Base-by-base conservation (phyloP, 2,113 vertebrate genomes). In the Cyprinus carpio region DNA sequence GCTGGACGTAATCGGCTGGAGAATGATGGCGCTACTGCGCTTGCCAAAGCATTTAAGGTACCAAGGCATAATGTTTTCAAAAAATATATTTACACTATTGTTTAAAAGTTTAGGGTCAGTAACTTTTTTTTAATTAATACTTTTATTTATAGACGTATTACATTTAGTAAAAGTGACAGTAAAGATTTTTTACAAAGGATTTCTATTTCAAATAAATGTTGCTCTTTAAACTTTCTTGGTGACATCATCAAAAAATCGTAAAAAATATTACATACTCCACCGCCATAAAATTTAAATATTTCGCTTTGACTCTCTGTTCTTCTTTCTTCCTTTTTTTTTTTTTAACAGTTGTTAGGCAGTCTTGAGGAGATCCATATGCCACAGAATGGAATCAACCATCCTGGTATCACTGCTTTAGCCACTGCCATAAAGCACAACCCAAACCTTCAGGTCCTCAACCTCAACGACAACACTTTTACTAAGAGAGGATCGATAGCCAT, bases 381-480 rank as follows among this genome's bases (percentile, higher is more conserved):
- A 3, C 98, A 99, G 92, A 99, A 99, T 69, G 98, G 98, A 81
- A 99, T 99, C 90, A 99, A 97, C 86, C 96, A 99, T 80, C 91
- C 95, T 0, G 98, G 98, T 0, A 93, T 99, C 85, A 97, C 95
- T 0, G 98, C 97, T 0, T 91, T 99, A 90, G 98, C 98, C 46
- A 92, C 94, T 54, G 97, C 98, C 37, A 94, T 99, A 86, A 94
- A 96, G 83, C 92, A 96, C 78, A 99, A 97, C 91, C 89, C 95
- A 0, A 89, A 94, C 87, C 94, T 99, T 54, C 96, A 95, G 6
- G 93, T 97, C 87, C 95, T 99, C 91, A 99, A 99, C 92, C 93
- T 99, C 86, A 99, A 99, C 1, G 98, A 99, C 93, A 99, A 99
- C 93, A 99, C 98, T 65, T 99, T 99, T 91, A 97, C 98, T 0